phyloP scores from a whole-genome alignment of 2,113 vertebrate genomes.

The Saguinus midas region DNA sequence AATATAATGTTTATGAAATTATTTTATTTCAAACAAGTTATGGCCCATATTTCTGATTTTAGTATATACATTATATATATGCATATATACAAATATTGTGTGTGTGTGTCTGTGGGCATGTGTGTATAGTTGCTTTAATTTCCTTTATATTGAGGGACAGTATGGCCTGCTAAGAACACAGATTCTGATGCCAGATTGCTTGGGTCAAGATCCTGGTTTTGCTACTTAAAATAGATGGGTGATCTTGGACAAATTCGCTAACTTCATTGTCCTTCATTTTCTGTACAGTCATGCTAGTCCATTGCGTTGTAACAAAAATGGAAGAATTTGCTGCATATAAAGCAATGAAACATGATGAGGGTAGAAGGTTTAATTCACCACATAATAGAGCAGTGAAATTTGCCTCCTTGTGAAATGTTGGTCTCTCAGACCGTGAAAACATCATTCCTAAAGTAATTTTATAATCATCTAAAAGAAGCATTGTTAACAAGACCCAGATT shows the following conservation, averaged over 20 bases:
- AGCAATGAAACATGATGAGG: not conserved
- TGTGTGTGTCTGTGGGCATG: too few relatives aligned
- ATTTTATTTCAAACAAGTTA: not conserved
- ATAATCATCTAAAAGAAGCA: not conserved
- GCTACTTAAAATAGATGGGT: not conserved
- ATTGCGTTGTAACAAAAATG: not conserved
- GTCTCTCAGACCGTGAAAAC: not conserved
- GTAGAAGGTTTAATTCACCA: not conserved
- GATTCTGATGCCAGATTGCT: not conserved
- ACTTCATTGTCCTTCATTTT: not conserved
- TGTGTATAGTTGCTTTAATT: not conserved
- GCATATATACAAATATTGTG: too few relatives aligned
- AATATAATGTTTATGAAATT: not conserved
- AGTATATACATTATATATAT: not conserved
- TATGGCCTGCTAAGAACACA: not conserved
- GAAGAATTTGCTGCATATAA: not conserved
- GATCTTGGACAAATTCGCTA: not conserved
- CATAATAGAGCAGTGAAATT: not conserved
- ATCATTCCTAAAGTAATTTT: not conserved
- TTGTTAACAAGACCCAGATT: not conserved
- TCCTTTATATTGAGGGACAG: not conserved
- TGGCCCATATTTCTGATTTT: not conserved
- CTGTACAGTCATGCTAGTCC: not conserved
- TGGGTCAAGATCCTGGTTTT: not conserved
- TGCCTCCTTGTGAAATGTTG: not conserved